Evolutionary conservation across 2,113 vertebrate genomes (phyloP), one percentile per base, ranked within the genome.

Genomic region (Ceyx margarethae): DNA sequence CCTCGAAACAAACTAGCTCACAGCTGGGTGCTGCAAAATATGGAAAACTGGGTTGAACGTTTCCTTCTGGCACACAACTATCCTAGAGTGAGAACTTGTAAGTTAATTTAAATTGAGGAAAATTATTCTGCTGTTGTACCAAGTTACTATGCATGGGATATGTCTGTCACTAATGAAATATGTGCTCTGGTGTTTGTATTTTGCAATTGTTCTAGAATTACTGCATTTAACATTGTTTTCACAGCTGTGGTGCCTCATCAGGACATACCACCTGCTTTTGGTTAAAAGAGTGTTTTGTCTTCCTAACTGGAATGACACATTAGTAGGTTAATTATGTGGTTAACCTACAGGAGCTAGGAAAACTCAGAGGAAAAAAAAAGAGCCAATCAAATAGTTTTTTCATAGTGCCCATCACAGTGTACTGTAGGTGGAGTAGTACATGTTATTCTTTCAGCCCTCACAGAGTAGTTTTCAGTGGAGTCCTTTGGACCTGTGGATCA

Each of bases 21-120:
- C 97, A 99, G 99, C 97, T 99, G 99, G 99, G 99, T 99, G 35
- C 97, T 99, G 92, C 99, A 99, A 97, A 99, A 99, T 97, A 99
- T 99, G 99, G 99, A 99, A 88, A 99, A 99, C 97, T 99, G 99
- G 99, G 99, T 99, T 35, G 99, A 99, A 60, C 98, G 99, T 33
- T 99, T 99, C 97, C 98, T 99, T 89, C 97, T 99, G 97, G 99
- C 99, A 14, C 99, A 99, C 97, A 99, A 99, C 97, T 99, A 99
- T 90, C 99, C 99, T 61, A 97, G 99, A 97, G 99, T 99, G 95
- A 99, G 99, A 96, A 99, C 99, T 56, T 99, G 99, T 99, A 98
- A 98, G 98, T 97, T 85, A 22, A 90, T 83, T 90, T 53, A 42
- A 71, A 46, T 56, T 42, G 58, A 51, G 66, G 58, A 54, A 54